Conservation (phyloP, 1,140 invertebrate genomes). For the Philopotamus ludificatus region DNA sequence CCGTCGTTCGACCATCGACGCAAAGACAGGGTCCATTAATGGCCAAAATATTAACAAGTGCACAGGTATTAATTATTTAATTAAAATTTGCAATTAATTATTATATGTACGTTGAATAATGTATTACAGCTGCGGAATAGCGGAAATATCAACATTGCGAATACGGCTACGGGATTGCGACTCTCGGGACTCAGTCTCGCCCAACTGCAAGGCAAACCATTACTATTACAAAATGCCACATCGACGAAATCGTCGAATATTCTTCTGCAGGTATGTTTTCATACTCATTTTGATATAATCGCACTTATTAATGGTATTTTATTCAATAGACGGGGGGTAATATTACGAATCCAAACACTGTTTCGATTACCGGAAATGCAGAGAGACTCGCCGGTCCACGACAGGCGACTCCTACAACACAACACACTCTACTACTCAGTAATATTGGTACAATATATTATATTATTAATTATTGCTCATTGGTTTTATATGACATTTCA, state of each 20-base stretch:
- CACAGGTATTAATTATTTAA: slow-evolving; percentile 26
- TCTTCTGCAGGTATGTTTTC: slow-evolving; percentile 28
- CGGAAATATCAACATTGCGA: background rate
- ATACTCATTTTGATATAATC: slow-evolving; percentile 1
- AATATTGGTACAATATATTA: slow-evolving; percentile 29
- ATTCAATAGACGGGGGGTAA: slow-evolving; percentile 28
- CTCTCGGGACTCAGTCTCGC: slow-evolving; percentile 29
- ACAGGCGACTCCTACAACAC: slow-evolving; percentile 11
- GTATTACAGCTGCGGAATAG: slow-evolving; percentile 6
- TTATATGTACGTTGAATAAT: background rate
- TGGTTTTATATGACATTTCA: background rate
- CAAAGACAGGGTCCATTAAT: slow-evolving; percentile 31
- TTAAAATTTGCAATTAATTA: background rate
- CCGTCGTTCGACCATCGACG: slow-evolving; percentile 23
- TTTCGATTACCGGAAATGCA: background rate
- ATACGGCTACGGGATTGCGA: slow-evolving; percentile 22
- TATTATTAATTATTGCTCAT: background rate
- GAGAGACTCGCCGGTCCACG: slow-evolving; percentile 7
- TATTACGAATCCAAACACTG: background rate
- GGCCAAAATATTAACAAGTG: slow-evolving; percentile 37
- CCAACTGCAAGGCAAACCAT: slow-evolving; percentile 35
- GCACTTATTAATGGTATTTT: background rate
- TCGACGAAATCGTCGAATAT: slow-evolving; percentile 24
- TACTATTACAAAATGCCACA: slow-evolving; percentile 27
- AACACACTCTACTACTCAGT: slow-evolving; percentile 36